Base-by-base conservation (phyloP, 1,140 invertebrate genomes). In the Notospermus geniculatus region DNA sequence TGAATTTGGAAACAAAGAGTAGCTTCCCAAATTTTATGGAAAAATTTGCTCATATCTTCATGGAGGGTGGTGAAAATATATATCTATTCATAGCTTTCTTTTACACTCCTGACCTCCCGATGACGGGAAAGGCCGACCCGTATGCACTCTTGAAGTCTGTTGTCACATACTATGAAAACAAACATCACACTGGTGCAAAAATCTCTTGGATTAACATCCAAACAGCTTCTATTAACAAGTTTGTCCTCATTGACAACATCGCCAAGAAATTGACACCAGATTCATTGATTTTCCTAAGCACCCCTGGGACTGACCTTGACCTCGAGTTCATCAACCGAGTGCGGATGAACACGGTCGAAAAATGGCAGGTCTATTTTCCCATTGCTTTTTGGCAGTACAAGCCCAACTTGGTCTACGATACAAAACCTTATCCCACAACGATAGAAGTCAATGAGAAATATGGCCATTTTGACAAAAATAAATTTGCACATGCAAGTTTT, bases 381-480 rank as follows among this genome's bases (percentile, higher is more conserved):
- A 84, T 80, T 79, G 75, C 70, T 13, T 81, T 76, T 46, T 75
- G 72, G 72, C 76, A 80, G 59, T 80, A 75, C 62, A 77, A 78
- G 65, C 78, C 77, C 7, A 76, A 77, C 36, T 52, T 81, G 23
- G 75, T 76, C 15, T 79, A 79, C 59, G 69, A 77, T 32, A 61
- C 74, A 27, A 71, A 73, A 32, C 75, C 75, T 2, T 77, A 71
- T 46, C 85, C 79, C 78, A 84, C 77, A 67, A 84, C 85, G 36
- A 82, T 91, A 15, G 90, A 92, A 63, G 83, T 92, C 0, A 88
- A 87, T 69, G 88, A 89, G 78, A 87, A 88, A 78, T 85, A 87
- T 54, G 92, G 93, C 1, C 88, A 90, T 79, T 95, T 92, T 80
- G 90, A 92, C 77, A 74, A 82, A 5, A 81, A 86, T 52, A 86